phyloP scores from a whole-genome alignment of 1,140 invertebrate species.

The Drosophila nigrodunni region DNA sequence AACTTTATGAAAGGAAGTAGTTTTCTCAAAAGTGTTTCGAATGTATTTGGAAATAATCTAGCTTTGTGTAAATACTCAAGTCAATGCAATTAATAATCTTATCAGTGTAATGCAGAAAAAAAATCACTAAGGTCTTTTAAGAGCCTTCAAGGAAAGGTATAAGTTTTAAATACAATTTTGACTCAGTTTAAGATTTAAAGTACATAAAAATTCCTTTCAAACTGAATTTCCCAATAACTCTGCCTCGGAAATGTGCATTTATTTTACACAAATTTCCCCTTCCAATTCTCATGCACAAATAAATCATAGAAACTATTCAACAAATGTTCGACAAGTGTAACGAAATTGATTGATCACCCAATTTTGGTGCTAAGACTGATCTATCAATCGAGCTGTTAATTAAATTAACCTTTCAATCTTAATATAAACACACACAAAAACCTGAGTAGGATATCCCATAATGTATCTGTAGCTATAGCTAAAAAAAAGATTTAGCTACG shows the following conservation, averaged over 20 bases:
- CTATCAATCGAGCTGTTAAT: constrained; percentile 46
- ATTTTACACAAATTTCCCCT: neutral
- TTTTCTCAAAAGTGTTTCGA: too few relatives aligned
- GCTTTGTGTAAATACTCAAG: too few relatives aligned
- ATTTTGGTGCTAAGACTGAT: constrained; percentile 30
- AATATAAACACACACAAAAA: constrained; percentile 46
- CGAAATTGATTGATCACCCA: constrained; percentile 49
- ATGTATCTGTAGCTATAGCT: neutral
- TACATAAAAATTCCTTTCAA: too few relatives aligned
- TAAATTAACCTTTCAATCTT: constrained; percentile 34
- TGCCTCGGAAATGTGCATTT: neutral
- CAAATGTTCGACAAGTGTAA: constrained; percentile 38
- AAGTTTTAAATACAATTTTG: too few relatives aligned
- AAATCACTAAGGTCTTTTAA: too few relatives aligned
- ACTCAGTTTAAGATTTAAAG: too few relatives aligned
- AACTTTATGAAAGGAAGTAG: constrained; percentile 50
- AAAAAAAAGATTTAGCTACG: neutral
- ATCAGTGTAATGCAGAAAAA: too few relatives aligned
- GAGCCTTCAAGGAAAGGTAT: too few relatives aligned
- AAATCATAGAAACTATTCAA: constrained; percentile 29
- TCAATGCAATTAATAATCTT: neutral
- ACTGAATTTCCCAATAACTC: too few relatives aligned
- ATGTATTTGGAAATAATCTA: neutral
- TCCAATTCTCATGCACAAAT: constrained; percentile 1
- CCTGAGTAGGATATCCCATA: constrained; percentile 62